phyloP scores from a whole-genome alignment of 2,888 invertebrate genomes.

The Boloria euphrosyne region DNA sequence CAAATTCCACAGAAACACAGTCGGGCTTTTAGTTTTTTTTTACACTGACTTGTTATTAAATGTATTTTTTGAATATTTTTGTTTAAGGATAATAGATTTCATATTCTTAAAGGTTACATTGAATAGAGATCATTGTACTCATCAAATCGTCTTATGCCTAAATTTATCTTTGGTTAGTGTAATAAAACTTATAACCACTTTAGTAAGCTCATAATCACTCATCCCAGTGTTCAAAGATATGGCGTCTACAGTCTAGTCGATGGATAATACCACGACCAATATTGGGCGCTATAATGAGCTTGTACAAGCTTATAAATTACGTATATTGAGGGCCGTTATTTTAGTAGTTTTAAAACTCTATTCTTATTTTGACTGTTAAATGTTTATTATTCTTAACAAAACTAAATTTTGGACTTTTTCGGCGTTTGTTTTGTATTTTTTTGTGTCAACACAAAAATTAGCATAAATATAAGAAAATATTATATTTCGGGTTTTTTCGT shows the following conservation, averaged over 20 bases:
- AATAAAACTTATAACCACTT: conserved; percentile 16
- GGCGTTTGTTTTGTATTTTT: too few species aligned
- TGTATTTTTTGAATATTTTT: too few species aligned
- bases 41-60: too few species aligned
- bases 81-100: too few species aligned
- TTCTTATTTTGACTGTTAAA: background rate
- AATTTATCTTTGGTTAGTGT: conserved; percentile 7
- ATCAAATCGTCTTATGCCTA: background rate
- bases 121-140: background rate
- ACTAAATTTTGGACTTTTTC: too few species aligned
- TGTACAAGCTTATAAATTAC: conserved; percentile 18
- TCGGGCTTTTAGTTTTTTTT: too few species aligned
- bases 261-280: conserved; percentile 24
- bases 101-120: background rate
- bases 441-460: too few species aligned
- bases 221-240: conserved; percentile 24
- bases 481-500: too few species aligned
- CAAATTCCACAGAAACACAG: too few species aligned
- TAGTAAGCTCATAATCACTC: conserved; percentile 26
- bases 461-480: too few species aligned
- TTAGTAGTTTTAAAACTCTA: background rate
- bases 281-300: conserved; percentile 16
- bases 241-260: conserved; percentile 21
- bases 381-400: too few species aligned
- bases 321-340: conserved; percentile 18